These are phyloP conservation scores for Rhombomys opimus DNA, from an alignment of 2,113 vertebrate genomes.

Conservation along the genomic window DNA sequence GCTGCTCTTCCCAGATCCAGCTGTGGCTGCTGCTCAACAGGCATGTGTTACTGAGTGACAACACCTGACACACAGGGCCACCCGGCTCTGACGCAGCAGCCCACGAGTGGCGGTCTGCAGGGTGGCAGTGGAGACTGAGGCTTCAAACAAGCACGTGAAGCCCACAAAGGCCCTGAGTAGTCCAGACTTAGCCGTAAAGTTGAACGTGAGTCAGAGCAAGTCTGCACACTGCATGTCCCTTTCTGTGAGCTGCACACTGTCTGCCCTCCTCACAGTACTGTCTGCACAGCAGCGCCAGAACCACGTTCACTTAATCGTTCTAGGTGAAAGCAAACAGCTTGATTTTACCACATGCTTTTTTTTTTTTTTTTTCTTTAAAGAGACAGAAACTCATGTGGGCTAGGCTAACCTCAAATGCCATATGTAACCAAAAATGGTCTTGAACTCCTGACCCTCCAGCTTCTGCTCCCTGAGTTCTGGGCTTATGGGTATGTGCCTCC, in stretches of 20 bases:
- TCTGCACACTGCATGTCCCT: background rate
- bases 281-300: background rate
- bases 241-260: background rate
- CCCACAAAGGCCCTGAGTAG: background rate
- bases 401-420: background rate
- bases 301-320: background rate
- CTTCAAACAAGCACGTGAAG: background rate
- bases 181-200: background rate
- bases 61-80: background rate
- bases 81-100: rapidly evolving
- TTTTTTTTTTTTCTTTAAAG: too few relatives aligned
- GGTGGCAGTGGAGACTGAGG: background rate
- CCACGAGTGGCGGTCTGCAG: background rate
- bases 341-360: background rate
- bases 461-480: background rate
- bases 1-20: background rate
- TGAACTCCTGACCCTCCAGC: background rate
- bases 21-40: background rate
- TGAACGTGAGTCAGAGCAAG: background rate
- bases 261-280: background rate
- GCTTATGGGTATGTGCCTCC: background rate
- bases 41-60: background rate
- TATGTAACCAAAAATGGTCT: background rate
- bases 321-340: background rate
- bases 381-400: background rate